These are phyloP conservation scores for Collichthys lucidus DNA, from an alignment of 2,113 vertebrate species.

Conservation along the genomic window DNA sequence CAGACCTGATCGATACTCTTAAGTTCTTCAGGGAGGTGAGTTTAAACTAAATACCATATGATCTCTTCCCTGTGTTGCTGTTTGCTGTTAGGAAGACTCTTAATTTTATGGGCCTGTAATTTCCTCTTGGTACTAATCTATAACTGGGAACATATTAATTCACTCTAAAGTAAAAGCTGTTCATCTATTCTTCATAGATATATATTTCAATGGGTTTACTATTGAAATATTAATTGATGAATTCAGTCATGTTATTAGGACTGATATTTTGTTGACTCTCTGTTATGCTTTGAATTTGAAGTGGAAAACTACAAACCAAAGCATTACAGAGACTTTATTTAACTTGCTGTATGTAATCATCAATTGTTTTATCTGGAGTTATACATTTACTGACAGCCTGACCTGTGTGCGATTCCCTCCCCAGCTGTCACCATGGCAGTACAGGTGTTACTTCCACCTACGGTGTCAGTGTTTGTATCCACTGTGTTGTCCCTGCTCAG, in stretches of 20 bases:
- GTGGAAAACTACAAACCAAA: not conserved
- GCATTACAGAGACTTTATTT: not conserved
- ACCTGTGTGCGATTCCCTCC: not conserved
- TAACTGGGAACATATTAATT: no score
- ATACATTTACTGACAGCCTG: not conserved
- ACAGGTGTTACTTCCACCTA: conserved; percentile 21
- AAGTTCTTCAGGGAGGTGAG: conserved; percentile 33
- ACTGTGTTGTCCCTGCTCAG: conserved; percentile 75
- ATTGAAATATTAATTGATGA: not conserved
- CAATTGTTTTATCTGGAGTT: not conserved
- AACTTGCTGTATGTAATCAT: not conserved
- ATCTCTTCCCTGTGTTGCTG: not conserved
- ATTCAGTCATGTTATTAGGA: not conserved
- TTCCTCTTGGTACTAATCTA: not conserved
- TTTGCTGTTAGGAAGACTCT: not conserved
- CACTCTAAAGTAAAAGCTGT: not conserved
- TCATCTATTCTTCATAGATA: no score
- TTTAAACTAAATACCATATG: not conserved
- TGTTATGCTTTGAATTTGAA: not conserved
- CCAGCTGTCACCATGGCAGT: conserved; percentile 45
- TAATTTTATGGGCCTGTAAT: not conserved
- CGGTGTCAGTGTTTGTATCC: conserved; percentile 61
- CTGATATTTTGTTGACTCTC: not conserved
- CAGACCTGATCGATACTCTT: not conserved
- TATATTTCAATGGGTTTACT: no score